phyloP scores from a whole-genome alignment of 2,113 vertebrate species.

The Ariopsis seemanni region DNA sequence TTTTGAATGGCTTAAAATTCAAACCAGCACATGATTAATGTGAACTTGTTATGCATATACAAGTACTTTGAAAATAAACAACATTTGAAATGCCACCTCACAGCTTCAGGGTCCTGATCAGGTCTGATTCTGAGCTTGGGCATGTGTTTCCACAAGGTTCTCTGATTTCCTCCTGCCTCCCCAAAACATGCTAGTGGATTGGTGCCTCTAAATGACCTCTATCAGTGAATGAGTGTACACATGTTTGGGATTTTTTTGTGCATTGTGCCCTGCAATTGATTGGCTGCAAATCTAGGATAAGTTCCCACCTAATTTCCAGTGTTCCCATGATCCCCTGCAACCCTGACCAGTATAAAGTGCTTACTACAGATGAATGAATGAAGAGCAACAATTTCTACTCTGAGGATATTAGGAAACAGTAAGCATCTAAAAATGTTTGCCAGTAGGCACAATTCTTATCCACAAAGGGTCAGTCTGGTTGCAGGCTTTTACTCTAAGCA shows the following conservation, averaged over 20 bases:
- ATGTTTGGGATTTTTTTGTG: neutral
- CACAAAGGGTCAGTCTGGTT: neutral
- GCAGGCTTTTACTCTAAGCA: neutral
- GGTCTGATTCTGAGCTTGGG: neutral
- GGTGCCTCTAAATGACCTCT: neutral
- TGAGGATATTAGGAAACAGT: neutral
- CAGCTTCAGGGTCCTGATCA: neutral
- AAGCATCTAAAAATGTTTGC: neutral
- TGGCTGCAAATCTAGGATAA: neutral
- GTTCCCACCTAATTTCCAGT: neutral
- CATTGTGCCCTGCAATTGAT: neutral
- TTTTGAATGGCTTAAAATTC: neutral
- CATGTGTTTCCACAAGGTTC: neutral
- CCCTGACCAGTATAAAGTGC: neutral
- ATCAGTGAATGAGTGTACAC: neutral
- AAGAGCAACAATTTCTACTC: neutral
- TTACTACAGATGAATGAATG: neutral
- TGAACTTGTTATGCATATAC: neutral
- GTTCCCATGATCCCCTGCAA: neutral
- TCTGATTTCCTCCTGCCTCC: neutral
- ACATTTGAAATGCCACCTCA: neutral
- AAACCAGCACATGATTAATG: neutral
- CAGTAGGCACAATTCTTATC: neutral
- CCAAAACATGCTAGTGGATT: neutral
- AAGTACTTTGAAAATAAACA: neutral